phyloP scores from a whole-genome alignment of 2,888 invertebrate species.

The Agonopterix alstromeriana region DNA sequence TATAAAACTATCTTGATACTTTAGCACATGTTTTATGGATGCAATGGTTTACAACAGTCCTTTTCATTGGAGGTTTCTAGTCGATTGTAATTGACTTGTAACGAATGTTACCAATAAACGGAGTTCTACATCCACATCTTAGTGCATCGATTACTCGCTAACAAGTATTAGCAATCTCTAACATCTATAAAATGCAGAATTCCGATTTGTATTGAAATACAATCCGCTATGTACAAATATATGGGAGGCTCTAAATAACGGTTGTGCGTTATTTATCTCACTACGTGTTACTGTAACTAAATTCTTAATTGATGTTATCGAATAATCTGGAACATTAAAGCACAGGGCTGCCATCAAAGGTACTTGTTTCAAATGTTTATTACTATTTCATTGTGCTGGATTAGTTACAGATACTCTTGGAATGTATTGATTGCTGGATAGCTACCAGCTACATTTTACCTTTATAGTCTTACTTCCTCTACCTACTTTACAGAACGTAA shows the following conservation, averaged over 20 bases:
- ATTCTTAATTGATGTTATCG: slow-evolving; percentile 31
- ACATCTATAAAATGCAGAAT: slow-evolving; percentile 23
- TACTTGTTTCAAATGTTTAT: slow-evolving; percentile 12
- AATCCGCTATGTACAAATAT: slow-evolving; percentile 38
- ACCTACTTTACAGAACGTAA: too few species aligned
- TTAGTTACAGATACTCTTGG: slow-evolving; percentile 4
- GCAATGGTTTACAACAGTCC: slow-evolving; percentile 1
- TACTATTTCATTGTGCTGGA: slow-evolving; percentile 6
- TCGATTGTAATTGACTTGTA: slow-evolving; percentile 5
- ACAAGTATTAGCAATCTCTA: slow-evolving; percentile 6
- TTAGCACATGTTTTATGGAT: too few species aligned
- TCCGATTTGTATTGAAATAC: slow-evolving; percentile 41
- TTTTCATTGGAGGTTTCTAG: background rate
- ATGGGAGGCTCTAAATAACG: slow-evolving; percentile 42
- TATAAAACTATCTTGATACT: too few species aligned
- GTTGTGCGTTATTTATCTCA: slow-evolving; percentile 32
- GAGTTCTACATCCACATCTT: background rate
- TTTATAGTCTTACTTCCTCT: slow-evolving; percentile 1
- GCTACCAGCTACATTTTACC: background rate
- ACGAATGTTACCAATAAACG: slow-evolving; percentile 5
- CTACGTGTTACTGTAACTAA: slow-evolving; percentile 24
- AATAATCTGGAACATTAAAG: slow-evolving; percentile 15
- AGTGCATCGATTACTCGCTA: slow-evolving; percentile 7
- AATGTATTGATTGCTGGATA: background rate
- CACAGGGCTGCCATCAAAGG: slow-evolving; percentile 7